Conservation (phyloP, 2,888 invertebrate species). For the Cyclophora punctaria region DNA sequence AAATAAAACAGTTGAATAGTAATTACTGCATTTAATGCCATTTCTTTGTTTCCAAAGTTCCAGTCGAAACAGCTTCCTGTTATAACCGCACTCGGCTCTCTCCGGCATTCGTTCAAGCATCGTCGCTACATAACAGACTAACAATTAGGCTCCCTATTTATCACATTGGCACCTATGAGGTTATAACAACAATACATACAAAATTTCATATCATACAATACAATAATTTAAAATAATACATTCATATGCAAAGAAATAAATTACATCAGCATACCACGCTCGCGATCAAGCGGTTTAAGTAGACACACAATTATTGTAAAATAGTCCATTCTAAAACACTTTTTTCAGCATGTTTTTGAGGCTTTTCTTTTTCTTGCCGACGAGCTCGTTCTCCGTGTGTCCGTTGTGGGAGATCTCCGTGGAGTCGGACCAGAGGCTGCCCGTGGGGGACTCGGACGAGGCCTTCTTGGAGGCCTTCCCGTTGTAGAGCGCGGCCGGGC, state of each 20-base stretch:
- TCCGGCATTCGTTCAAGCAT: slow-evolving; percentile 28
- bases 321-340: slow-evolving; percentile 77
- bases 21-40: slow-evolving; percentile 70
- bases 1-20: slow-evolving; percentile 46
- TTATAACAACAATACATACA: slow-evolving; percentile 38
- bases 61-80: slow-evolving; percentile 29
- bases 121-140: slow-evolving; percentile 37
- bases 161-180: slow-evolving; percentile 72
- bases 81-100: slow-evolving; percentile 33
- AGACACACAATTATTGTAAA: slow-evolving; percentile 11
- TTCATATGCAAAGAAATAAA: slow-evolving; percentile 59
- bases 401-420: slow-evolving; percentile 63
- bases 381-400: slow-evolving; percentile 40
- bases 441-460: slow-evolving; percentile 61
- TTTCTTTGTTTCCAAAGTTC: slow-evolving; percentile 50
- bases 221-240: slow-evolving; percentile 45
- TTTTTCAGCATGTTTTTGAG: slow-evolving; percentile 86
- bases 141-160: slow-evolving; percentile 67
- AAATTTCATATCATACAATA: slow-evolving; percentile 27
- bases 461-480: slow-evolving; percentile 52
- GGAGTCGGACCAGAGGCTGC: slow-evolving; percentile 66
- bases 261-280: slow-evolving; percentile 45
- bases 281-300: slow-evolving; percentile 18
- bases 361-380: slow-evolving; percentile 77
- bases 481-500: slow-evolving; percentile 56